These are phyloP conservation scores for Gymnothorax reevesii DNA, from an alignment of 2,797 vertebrate species.

Conservation along the genomic window DNA sequence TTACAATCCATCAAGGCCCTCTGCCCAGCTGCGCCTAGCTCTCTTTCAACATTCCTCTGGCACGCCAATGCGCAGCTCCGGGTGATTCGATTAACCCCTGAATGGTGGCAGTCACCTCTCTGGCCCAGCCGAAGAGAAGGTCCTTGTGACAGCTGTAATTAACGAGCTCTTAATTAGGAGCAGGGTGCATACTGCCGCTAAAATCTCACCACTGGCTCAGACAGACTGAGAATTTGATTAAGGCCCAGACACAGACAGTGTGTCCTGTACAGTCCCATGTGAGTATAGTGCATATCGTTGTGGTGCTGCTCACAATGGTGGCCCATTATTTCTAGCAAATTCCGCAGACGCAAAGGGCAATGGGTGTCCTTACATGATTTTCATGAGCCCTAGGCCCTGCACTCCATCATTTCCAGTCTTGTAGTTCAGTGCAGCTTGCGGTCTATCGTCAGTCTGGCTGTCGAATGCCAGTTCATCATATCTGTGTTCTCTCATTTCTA, in stretches of 20 bases:
- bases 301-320: neutral
- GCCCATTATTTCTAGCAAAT: neutral
- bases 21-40: constrained; percentile 35
- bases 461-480: neutral
- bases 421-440: neutral
- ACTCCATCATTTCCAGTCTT: neutral
- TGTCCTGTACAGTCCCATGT: constrained; percentile 9
- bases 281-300: neutral
- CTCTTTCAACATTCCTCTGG: neutral
- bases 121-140: constrained; percentile 35
- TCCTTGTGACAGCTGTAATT: constrained; percentile 52
- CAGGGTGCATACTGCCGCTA: constrained; percentile 50
- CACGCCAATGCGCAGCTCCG: constrained; percentile 27
- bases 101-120: constrained; percentile 30
- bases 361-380: neutral
- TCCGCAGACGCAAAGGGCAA: neutral
- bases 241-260: constrained; percentile 14
- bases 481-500: neutral
- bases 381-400: neutral
- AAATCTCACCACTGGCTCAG: constrained; percentile 47
- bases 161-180: constrained; percentile 42
- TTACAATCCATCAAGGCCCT: constrained; percentile 21
- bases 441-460: neutral
- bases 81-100: constrained; percentile 43
- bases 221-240: constrained; percentile 31